These are phyloP conservation scores for Spodoptera frugiperda DNA, from an alignment of 1,140 invertebrate genomes.

Conservation along the genomic window DNA sequence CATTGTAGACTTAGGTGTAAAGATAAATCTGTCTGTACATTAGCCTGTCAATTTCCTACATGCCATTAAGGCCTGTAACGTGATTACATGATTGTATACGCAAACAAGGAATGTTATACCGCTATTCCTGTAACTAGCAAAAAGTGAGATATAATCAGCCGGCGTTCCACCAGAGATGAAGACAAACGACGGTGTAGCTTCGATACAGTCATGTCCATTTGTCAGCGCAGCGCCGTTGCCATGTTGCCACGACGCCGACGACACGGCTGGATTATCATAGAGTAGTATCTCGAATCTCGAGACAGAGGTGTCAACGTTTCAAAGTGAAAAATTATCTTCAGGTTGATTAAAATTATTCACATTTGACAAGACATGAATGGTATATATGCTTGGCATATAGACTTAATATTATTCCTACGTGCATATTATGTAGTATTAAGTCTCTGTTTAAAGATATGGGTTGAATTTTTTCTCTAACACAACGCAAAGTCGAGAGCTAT, in stretches of 20 bases:
- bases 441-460: background rate
- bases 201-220: conserved; percentile 55
- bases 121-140: conserved; percentile 47
- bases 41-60: conserved; percentile 1
- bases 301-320: conserved; percentile 3
- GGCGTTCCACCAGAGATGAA: conserved; percentile 49
- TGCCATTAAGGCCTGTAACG: conserved; percentile 1
- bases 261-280: conserved; percentile 19
- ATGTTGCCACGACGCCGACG: no score
- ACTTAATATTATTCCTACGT: no score
- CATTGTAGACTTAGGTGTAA: no score
- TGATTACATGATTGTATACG: conserved; percentile 15
- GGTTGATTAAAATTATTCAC: background rate
- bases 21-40: no score
- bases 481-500: no score
- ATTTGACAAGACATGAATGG: background rate
- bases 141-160: conserved; percentile 52
- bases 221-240: conserved; percentile 18
- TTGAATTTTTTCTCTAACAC: no score
- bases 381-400: no score
- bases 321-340: background rate
- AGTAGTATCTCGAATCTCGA: background rate
- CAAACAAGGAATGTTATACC: conserved; percentile 49
- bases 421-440: no score
- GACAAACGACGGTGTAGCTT: conserved; percentile 49